Conservation (phyloP, 2,888 invertebrate genomes). For the Coenonympha arcania region DNA sequence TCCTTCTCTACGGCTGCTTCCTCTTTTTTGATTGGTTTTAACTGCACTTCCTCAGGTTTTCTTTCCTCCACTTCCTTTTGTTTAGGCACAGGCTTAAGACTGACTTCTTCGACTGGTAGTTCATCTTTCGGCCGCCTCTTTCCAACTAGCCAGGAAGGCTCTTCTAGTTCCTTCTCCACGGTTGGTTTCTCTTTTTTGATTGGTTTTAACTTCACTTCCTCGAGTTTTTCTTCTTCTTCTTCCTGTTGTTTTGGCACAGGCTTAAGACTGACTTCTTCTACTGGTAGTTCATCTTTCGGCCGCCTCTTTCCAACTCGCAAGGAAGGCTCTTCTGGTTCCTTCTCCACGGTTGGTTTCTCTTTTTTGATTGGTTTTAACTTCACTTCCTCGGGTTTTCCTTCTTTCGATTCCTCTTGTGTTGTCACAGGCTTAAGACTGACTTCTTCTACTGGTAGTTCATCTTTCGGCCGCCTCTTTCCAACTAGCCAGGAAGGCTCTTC, state of each 20-base stretch:
- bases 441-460: too few relatives aligned
- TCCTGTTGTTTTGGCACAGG: constrained; percentile 44
- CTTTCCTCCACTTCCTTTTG: constrained; percentile 41
- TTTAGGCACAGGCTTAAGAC: constrained; percentile 56
- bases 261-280: constrained; percentile 65
- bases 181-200: constrained; percentile 29
- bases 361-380: constrained; percentile 24
- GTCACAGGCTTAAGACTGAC: constrained; percentile 53
- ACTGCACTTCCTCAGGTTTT: constrained; percentile 49
- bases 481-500: too few relatives aligned
- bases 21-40: constrained; percentile 33
- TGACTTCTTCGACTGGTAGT: constrained; percentile 45
- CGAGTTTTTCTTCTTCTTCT: constrained; percentile 40
- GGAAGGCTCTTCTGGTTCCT: constrained; percentile 50
- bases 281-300: constrained; percentile 34
- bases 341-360: constrained; percentile 29
- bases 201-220: constrained; percentile 42
- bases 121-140: too few relatives aligned
- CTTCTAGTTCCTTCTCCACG: constrained; percentile 28
- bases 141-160: too few relatives aligned
- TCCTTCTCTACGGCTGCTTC: constrained; percentile 44
- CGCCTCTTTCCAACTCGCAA: constrained; percentile 41
- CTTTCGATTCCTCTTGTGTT: constrained; percentile 18
- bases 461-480: too few relatives aligned
- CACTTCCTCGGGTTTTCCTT: constrained; percentile 46